Evolutionary conservation across 1,140 invertebrate species (phyloP).

Genomic region (Hycleus cichorii): DNA sequence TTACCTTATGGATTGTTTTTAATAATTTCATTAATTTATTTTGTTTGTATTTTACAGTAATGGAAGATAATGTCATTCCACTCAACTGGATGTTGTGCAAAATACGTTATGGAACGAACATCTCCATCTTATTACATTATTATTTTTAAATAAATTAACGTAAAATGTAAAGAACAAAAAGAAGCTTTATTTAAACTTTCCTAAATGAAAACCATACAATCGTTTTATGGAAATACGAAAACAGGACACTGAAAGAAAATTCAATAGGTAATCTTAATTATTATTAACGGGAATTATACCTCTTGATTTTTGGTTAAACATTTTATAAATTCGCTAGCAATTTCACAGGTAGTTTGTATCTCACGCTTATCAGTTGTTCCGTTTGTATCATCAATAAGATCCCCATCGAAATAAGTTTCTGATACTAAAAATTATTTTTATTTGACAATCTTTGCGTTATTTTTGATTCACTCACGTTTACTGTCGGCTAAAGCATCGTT

Average conservation of each 20-base stretch:
- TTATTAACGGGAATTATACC: not conserved
- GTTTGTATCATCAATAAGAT: slow-evolving; percentile 1
- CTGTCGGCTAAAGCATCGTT: slow-evolving; percentile 16
- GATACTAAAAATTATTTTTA: slow-evolving; percentile 3
- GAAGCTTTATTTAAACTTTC: too few relatives aligned
- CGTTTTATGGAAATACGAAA: slow-evolving; percentile 30
- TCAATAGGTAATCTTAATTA: not conserved
- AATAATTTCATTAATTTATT: too few relatives aligned
- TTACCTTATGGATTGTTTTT: too few relatives aligned
- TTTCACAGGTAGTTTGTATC: slow-evolving; percentile 19
- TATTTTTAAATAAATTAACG: too few relatives aligned
- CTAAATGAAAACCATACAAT: not conserved
- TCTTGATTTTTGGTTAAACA: slow-evolving; percentile 19
- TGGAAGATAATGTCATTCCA: too few relatives aligned
- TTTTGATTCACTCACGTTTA: slow-evolving; percentile 11
- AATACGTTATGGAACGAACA: too few relatives aligned
- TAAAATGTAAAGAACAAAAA: too few relatives aligned
- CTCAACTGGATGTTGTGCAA: too few relatives aligned
- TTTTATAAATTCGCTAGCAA: slow-evolving; percentile 26
- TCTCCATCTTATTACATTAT: too few relatives aligned
- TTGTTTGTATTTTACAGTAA: too few relatives aligned
- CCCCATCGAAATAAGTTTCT: slow-evolving; percentile 8
- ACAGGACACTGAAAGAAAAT: slow-evolving; percentile 31
- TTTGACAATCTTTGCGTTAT: not conserved
- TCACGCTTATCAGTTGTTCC: not conserved